These are phyloP conservation scores for Spodoptera littoralis DNA, from an alignment of 2,888 invertebrate species.

Conservation along the genomic window DNA sequence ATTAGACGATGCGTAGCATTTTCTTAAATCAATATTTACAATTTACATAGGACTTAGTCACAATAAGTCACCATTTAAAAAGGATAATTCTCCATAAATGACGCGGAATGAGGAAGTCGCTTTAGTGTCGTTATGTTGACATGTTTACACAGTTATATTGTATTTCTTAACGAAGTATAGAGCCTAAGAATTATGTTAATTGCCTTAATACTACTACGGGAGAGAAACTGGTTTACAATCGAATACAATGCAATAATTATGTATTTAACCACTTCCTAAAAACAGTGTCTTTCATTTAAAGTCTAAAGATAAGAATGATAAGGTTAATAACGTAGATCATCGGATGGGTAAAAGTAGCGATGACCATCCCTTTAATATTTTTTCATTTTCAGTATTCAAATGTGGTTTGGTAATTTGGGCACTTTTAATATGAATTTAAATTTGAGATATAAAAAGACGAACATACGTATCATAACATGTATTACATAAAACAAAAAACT, in stretches of 20 bases:
- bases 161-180: slow-evolving; percentile 22
- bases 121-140: slow-evolving; percentile 6
- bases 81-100: background rate
- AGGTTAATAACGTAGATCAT: too few species aligned
- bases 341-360: too few species aligned
- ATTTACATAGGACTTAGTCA: background rate
- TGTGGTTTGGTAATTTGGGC: too few species aligned
- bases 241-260: slow-evolving; percentile 2
- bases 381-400: too few species aligned
- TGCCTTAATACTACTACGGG: background rate
- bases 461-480: too few species aligned
- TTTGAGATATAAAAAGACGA: too few species aligned
- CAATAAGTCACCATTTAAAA: background rate
- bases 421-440: too few species aligned
- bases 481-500: too few species aligned
- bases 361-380: too few species aligned
- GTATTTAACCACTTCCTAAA: background rate
- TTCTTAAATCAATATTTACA: background rate
- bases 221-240: slow-evolving; percentile 9
- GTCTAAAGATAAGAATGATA: too few species aligned
- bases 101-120: slow-evolving; percentile 22
- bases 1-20: too few species aligned
- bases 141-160: slow-evolving; percentile 14
- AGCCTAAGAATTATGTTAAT: slow-evolving; percentile 22
- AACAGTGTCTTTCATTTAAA: too few species aligned